Percentiles rank a stretch among this genome's conserved stretches.
phyloP scores from a whole-genome alignment of 1,140 invertebrate species.

The Drosophila pruinosa region DNA sequence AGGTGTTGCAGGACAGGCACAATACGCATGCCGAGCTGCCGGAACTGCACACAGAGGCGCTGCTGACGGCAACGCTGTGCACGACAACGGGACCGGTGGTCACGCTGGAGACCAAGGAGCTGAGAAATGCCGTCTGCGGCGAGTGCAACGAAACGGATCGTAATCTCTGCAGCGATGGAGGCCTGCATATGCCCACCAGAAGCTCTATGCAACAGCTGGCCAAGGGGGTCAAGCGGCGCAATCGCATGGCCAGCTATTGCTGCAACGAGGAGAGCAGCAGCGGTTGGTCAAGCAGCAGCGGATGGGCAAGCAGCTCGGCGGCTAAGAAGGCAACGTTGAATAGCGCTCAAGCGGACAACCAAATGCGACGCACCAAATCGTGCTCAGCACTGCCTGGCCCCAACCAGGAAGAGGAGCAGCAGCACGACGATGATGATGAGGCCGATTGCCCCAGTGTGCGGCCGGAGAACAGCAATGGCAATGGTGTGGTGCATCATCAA shows the following conservation, averaged over 20 bases:
- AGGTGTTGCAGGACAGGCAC: conserved; percentile 60
- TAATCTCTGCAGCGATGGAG: conserved; percentile 84
- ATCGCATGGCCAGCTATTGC: conserved; percentile 76
- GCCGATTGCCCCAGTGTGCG: conserved; percentile 45
- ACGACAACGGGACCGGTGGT: conserved; percentile 4
- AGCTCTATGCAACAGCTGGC: conserved; percentile 86
- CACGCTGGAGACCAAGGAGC: conserved; percentile 23
- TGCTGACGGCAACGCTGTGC: conserved; percentile 25
- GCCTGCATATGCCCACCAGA: conserved; percentile 86
- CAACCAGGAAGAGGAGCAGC: conserved; percentile 17
- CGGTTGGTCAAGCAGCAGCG: neutral
- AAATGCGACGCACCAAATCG: conserved; percentile 67
- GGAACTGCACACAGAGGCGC: conserved; percentile 37
- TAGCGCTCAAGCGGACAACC: conserved; percentile 15
- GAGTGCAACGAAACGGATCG: conserved; percentile 83
- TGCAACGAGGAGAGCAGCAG: conserved; percentile 50
- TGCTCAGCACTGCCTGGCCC: conserved; percentile 60
- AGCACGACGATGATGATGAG: conserved; percentile 52
- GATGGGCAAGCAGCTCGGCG: conserved; percentile 2
- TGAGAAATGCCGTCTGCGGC: conserved; percentile 45
- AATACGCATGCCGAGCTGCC: conserved; percentile 24
- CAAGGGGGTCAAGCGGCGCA: conserved; percentile 84
- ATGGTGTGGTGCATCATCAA: conserved; percentile 19
- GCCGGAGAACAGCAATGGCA: conserved; percentile 55
- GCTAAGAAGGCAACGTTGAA: conserved; percentile 40